Conservation (phyloP, 2,888 invertebrate species). For the Napeogenes sylphis region DNA sequence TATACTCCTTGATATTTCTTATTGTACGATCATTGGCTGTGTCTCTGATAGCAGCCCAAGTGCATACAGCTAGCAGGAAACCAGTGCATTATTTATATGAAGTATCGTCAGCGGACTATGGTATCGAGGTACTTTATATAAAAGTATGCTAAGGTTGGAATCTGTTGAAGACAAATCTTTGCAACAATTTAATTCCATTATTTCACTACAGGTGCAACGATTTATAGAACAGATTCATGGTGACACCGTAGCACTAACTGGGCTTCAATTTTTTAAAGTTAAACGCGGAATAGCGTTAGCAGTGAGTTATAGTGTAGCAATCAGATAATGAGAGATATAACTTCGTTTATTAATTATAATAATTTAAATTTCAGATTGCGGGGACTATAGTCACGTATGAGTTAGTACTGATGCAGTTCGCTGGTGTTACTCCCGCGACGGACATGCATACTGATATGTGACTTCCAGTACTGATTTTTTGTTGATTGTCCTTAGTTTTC, state of each 20-base stretch:
- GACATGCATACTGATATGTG: slow-evolving; percentile 7
- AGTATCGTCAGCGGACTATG: slow-evolving; percentile 73
- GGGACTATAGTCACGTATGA: slow-evolving; percentile 47
- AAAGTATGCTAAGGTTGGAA: not conserved
- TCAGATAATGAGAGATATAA: not conserved
- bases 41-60: slow-evolving; percentile 72
- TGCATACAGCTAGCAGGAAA: slow-evolving; percentile 70
- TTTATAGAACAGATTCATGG: slow-evolving; percentile 79
- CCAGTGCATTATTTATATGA: slow-evolving; percentile 72
- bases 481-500: too few relatives aligned
- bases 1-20: slow-evolving; percentile 26
- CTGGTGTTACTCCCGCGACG: slow-evolving; percentile 11
- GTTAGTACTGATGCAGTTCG: slow-evolving; percentile 36
- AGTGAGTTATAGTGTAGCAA: slow-evolving; percentile 50
- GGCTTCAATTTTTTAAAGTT: slow-evolving; percentile 77
- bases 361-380: slow-evolving; percentile 46
- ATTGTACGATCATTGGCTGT: slow-evolving; percentile 67
- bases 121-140: slow-evolving; percentile 66
- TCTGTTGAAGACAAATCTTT: not conserved
- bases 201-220: slow-evolving; percentile 70
- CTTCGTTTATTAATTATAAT: not conserved
- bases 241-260: slow-evolving; percentile 78
- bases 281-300: slow-evolving; percentile 76
- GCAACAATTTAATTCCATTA: slow-evolving; percentile 1
- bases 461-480: too few relatives aligned